Evolutionary conservation across 2,113 vertebrate species (phyloP).

Genomic region (Ploceus nigricollis): DNA sequence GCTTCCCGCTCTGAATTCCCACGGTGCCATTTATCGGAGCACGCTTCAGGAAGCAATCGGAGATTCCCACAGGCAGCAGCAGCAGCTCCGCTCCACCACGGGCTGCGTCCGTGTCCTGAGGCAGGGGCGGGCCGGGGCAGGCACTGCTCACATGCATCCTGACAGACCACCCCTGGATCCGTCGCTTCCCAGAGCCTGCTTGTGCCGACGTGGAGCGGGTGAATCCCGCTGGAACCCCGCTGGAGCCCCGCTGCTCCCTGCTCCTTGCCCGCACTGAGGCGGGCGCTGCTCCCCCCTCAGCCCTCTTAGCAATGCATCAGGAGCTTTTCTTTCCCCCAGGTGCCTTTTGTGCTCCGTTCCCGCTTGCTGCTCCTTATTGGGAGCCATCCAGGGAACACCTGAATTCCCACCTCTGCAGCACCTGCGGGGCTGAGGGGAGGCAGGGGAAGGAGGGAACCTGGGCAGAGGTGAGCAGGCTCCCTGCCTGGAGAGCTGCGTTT

Average conservation of each 20-base stretch:
- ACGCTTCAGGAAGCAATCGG: neutral
- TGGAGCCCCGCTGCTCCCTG: accelerated
- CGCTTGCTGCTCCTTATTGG: neutral
- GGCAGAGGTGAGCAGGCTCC: neutral
- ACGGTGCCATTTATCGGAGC: neutral
- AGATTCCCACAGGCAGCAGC: constrained; percentile 14
- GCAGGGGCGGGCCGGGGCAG: neutral
- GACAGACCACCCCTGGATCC: neutral
- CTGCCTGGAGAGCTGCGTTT: accelerated
- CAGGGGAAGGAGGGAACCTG: neutral
- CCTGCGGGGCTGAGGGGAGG: neutral
- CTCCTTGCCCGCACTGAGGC: neutral
- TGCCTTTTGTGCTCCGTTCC: neutral
- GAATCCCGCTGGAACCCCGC: neutral
- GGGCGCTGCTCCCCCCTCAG: neutral
- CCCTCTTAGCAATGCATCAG: neutral
- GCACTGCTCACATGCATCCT: neutral
- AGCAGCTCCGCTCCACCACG: neutral
- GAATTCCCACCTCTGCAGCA: neutral
- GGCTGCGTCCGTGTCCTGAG: neutral
- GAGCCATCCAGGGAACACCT: neutral
- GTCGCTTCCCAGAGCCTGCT: accelerated
- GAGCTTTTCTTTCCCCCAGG: neutral
- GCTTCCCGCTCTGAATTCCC: constrained; percentile 10
- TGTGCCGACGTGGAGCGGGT: accelerated